Evolutionary conservation across 2,113 vertebrate genomes (phyloP), one percentile per base, ranked within the genome.

Genomic region (Paramormyrops kingsleyae): DNA sequence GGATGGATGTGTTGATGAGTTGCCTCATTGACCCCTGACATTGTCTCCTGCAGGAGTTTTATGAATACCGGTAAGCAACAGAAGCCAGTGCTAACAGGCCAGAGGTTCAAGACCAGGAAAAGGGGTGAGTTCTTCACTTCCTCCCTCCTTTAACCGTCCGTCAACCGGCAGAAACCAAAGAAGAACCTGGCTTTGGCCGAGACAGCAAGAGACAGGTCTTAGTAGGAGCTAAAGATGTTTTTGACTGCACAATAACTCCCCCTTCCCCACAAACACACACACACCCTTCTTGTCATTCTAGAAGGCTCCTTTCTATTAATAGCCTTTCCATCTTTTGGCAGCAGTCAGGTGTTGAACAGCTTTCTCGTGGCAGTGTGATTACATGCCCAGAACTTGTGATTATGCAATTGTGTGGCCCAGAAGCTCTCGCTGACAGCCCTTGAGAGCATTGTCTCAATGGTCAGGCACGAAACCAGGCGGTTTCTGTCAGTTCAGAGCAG

Each of bases 21-120:
- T 35, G 49, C 52, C 31, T 89, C 9, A 80, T 2, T 35, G 31
- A 39, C 13, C 70, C 15, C 27, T 77, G 70, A 77, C 70, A 31
- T 84, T 90, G 35, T 89, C 19, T 74, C 44, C 89, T 88, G 84
- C 90, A 95, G 97, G 97, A 97, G 96, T 97, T 98, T 98, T 98
- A 98, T 98, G 97, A 98, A 97, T 98, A 93, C 94, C 94, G 91
- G 94, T 91, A 98, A 98, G 97, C 97, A 96, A 94, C 97, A 97
- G 97, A 98, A 98, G 96, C 98, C 98, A 91, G 97, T 98, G 96
- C 97, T 98, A 95, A 98, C 97, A 96, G 98, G 97, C 96, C 97
- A 98, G 95, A 93, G 98, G 96, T 98, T 98, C 96, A 98, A 98
- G 97, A 98, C 98, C 96, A 97, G 97, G 95, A 98, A 98, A 96